Evolutionary conservation across 92 coral and sea anemone species (phyloP), one percentile per base, ranked within the genome.

Genomic region (Porites divaricata): DNA sequence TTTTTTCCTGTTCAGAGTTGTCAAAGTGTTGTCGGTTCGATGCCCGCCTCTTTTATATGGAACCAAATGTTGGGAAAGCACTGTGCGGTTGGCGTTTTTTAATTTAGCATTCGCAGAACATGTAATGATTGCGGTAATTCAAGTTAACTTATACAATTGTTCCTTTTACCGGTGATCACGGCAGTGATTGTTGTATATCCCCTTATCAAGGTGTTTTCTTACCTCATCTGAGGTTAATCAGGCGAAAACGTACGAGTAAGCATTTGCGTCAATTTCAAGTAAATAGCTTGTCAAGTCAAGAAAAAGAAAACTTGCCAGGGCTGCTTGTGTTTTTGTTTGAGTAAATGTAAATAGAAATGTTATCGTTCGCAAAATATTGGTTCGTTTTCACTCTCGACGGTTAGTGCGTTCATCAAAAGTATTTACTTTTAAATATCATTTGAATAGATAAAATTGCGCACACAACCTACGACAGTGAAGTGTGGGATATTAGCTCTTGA

Each of bases 91-190:
- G 25, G 64, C 52, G 64, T 66, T 10, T 4, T 4, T 51, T 79
- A 67, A 79, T 79, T 79, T 67, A 54, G 71, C 1, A 48, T 12
- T 6, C 21, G 52, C 9, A 26, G 67, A 25, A 15, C 22, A 13
- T 63, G n/a, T 67, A 66, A 50, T 79, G 75, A 79, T 54, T 68
- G 64, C 84, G 75, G 84, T 79, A 79, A 79, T 79, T 79, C 25
- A 4, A 63, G 16, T 66, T 66, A 4, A 63, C 9, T 66, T 66
- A 79, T 66, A 65, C 26, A 66, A 53, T 66, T 79, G 64, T 79
- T 41, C 82, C 72, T 63, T 75, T 75, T 17, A 51, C 82, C 82
- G 82, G 72, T 23, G 61, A 77, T 77, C 59, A 41, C 11, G 24
- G 35, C 69, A 7, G 56, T 16, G 20, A 6, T 25, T 65, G 63